Conservation (phyloP, 2,797 vertebrate species). For the Erpetoichthys calabaricus region DNA sequence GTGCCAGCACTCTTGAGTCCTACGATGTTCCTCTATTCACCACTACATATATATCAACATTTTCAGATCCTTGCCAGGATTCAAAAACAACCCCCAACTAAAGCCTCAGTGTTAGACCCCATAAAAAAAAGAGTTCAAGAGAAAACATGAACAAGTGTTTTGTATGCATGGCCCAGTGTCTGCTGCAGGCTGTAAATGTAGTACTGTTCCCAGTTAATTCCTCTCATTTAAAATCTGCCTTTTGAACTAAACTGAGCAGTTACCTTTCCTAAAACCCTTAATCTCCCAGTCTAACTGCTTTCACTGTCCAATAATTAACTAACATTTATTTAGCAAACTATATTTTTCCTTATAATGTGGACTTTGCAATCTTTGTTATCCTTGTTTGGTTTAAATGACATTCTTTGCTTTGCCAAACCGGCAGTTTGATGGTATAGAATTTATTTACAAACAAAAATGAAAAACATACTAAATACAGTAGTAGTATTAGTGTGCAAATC, state of each 20-base stretch:
- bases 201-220: slow-evolving; percentile 30
- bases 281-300: slow-evolving; percentile 4
- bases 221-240: slow-evolving; percentile 29
- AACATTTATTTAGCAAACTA: too few species aligned
- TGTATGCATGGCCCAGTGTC: slow-evolving; percentile 26
- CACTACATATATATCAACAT: slow-evolving; percentile 17
- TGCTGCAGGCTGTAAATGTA: slow-evolving; percentile 25
- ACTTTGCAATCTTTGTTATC: too few species aligned
- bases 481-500: too few species aligned
- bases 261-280: slow-evolving; percentile 24
- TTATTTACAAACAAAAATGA: too few species aligned
- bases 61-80: slow-evolving; percentile 27
- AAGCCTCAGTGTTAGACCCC: slow-evolving; percentile 22
- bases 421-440: too few species aligned
- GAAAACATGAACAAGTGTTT: slow-evolving; percentile 35
- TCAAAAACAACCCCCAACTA: slow-evolving; percentile 32
- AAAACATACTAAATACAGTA: too few species aligned
- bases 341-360: too few species aligned
- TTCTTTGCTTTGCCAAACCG: too few species aligned
- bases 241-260: slow-evolving; percentile 31
- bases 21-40: slow-evolving; percentile 28
- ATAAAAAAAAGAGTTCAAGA: slow-evolving; percentile 32
- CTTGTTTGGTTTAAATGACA: too few species aligned
- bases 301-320: too few species aligned
- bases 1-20: slow-evolving; percentile 30